Evolutionary conservation across 1,140 invertebrate genomes (phyloP), one percentile per base, ranked within the genome.

Genomic region (Apis dorsata): DNA sequence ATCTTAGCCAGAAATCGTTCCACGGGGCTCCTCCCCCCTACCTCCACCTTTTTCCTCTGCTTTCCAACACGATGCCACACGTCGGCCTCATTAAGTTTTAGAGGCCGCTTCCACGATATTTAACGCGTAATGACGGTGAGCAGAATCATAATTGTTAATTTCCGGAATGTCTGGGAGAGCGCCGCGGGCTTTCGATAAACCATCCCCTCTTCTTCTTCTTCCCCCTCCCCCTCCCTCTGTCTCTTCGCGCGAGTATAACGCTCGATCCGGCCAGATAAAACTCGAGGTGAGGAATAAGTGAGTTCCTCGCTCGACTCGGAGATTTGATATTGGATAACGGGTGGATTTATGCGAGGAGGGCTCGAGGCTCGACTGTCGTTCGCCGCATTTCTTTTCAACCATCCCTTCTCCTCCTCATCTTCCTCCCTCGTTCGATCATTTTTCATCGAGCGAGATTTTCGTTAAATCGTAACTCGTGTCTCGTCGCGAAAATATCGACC

Each of bases 81-180:
- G n/a, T n/a, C n/a, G 63, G 76, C 76, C 21, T 78, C 63, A 12
- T 78, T 78, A 78, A 69, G 51, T 78, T 78, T 69, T 69, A 78
- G 28, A 57, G 51, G 63, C 51, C 12, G 28, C 65, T 24, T 55
- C 63, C 63, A 68, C 9, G 65, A 69, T 78, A 69, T 78, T 78
- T 78, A 78, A 69, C 62, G 76, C 76, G 76, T 68, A 78, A 78
- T 78, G 76, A 68, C 69, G 57, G 76, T 55, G 59, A 78, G 19
- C 76, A 44, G 24, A 21, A 21, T 68, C 76, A n/a, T 78, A 78
- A 78, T 78, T 78, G 76, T 78, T 69, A 68, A 78, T 78, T 78
- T 78, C 76, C 76, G 76, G 60, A 66, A 77, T 77, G 74, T 66
- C 74, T 21, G 62, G 44, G 74, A 66, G 49, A 66, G 0, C 60